Conservation (phyloP, 2,888 invertebrate genomes). For the Drosophila vallismaia region DNA sequence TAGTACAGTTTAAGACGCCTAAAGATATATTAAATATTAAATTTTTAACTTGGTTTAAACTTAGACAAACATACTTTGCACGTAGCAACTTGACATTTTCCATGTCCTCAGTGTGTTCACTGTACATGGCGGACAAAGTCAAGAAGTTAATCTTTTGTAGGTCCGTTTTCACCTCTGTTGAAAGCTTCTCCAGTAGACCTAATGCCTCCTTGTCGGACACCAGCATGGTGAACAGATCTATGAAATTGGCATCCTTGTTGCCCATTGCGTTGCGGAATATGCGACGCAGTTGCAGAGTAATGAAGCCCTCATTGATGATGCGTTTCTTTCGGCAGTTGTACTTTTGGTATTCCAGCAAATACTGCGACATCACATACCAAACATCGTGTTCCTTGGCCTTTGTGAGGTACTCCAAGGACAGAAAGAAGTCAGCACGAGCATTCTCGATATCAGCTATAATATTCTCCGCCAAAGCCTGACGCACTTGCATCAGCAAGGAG, state of each 20-base stretch:
- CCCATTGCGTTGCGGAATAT: constrained; percentile 80
- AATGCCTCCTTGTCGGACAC: constrained; percentile 72
- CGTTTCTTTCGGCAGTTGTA: constrained; percentile 55
- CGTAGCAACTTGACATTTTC: constrained; percentile 70
- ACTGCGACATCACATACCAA: constrained; percentile 81
- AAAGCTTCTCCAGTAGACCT: constrained; percentile 71
- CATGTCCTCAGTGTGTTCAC: constrained; percentile 74
- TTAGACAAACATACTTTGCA: constrained; percentile 67
- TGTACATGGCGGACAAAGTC: constrained; percentile 82
- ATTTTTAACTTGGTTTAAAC: neutral
- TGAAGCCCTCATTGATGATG: constrained; percentile 74
- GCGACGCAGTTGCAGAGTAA: constrained; percentile 77
- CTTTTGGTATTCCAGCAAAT: constrained; percentile 78
- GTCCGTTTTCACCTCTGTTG: constrained; percentile 79
- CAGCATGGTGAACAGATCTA: constrained; percentile 81
- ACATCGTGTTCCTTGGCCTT: constrained; percentile 81
- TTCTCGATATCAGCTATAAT: constrained; percentile 60
- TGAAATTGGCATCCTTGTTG: constrained; percentile 81
- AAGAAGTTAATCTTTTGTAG: constrained; percentile 81
- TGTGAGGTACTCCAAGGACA: constrained; percentile 77
- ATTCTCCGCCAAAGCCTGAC: constrained; percentile 46
- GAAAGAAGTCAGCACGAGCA: constrained; percentile 76
- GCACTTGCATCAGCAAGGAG: constrained; percentile 64
- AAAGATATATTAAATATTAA: neutral
- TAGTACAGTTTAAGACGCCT: constrained; percentile 83